Conservation (phyloP, 2,888 invertebrate species). For the Nemotelus pantherinus region DNA sequence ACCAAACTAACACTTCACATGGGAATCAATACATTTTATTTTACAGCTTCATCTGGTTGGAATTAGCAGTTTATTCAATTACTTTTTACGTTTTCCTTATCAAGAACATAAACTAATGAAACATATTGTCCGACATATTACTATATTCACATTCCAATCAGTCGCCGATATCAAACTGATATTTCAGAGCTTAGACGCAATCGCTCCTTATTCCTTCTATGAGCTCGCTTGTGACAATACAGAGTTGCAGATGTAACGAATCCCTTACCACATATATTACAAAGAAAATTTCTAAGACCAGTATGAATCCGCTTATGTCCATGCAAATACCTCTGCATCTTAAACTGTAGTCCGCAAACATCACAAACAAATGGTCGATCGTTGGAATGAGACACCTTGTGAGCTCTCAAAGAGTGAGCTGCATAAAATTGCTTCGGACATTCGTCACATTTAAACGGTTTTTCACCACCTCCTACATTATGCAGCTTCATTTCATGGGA, state of each 20-base stretch:
- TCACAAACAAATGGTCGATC: conserved; percentile 54
- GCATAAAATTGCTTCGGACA: conserved; percentile 58
- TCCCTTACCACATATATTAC: conserved; percentile 59
- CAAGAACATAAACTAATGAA: too few species aligned
- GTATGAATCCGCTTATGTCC: conserved; percentile 59
- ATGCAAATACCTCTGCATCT: conserved; percentile 58
- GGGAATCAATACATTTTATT: too few species aligned
- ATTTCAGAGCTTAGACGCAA: too few species aligned
- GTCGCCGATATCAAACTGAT: too few species aligned
- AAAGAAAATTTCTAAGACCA: conserved; percentile 59
- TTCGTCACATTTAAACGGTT: conserved; percentile 59
- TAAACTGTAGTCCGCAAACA: conserved; percentile 58
- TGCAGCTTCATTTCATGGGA: conserved; percentile 53
- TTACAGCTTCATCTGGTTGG: too few species aligned
- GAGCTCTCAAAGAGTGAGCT: conserved; percentile 57
- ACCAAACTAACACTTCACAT: too few species aligned
- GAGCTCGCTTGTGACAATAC: conserved; percentile 61
- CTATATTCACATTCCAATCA: too few species aligned
- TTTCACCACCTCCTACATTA: conserved; percentile 55
- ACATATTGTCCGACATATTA: too few species aligned
- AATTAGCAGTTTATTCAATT: too few species aligned
- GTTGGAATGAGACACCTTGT: conserved; percentile 59
- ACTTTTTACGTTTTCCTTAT: too few species aligned
- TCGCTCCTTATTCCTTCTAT: conserved; percentile 43
- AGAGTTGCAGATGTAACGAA: conserved; percentile 61